Evolutionary conservation across 30 jellyfish, hydroid and myxozoan species (phyloP), one percentile per base, ranked within the genome.

Genomic region (Catostylus mosaicus): DNA sequence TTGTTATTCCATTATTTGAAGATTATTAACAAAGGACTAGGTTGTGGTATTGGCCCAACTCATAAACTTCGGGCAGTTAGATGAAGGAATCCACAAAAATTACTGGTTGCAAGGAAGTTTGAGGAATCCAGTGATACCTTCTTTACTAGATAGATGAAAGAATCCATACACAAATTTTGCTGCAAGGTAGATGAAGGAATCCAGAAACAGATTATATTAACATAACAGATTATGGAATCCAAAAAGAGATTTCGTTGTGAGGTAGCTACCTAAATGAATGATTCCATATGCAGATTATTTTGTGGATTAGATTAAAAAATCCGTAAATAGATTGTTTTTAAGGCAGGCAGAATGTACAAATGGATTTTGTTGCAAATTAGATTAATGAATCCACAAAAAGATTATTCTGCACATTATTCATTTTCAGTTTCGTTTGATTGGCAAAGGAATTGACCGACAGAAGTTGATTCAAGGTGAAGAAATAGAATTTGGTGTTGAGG

Each of bases 361-460:
- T 5, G 14, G 54, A 40, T 14, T 5, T 5, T 7, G 19, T 4
- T 18, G n/a, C n/a, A n/a, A n/a, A n/a, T 50, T 18, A 50, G 9
- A 43, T 40, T 27, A 18, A 23, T 45, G n/a, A 7, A 4, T 73
- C 46, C 12, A 40, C 14, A 40, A 5, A 14, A 40, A 40, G 54
- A 40, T 14, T 5, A 40, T 7, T 8, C 2, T 18, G n/a, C n/a
- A n/a, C n/a, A n/a, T 50, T 18, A 50, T 18, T 50, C 27, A 16
- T 16, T 48, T 54, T 51, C 33, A 74, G 85, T 50, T 74, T 51
- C 85, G 75, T 6, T 27, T 74, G 36, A 64, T 47, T 18, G 96
- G 96, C 5, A 80, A 45, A 33, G 97, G 97, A 10, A 70, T 88
- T 56, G 94, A 80, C 43, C 32, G 78, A 61, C 20, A 48, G 14